Evolutionary conservation across 2,113 vertebrate species (phyloP), one percentile per base, ranked within the genome.

Genomic region (Pangasianodon hypophthalmus): DNA sequence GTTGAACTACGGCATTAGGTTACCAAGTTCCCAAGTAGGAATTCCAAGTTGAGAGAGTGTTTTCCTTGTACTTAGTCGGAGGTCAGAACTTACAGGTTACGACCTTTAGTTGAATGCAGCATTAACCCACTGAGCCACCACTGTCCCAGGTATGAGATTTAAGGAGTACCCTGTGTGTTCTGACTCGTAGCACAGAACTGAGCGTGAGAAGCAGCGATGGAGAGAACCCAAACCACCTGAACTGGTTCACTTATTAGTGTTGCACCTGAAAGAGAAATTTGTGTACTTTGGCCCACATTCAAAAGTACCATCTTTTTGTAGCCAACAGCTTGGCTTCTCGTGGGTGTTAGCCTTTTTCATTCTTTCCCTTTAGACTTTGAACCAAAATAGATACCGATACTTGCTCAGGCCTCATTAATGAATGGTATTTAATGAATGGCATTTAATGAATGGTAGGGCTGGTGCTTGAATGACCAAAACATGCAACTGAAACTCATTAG

Each of bases 231-330:
- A 89, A 89, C 79, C 56, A 56, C 60, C 67, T 77, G 88, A 80
- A 62, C 80, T 19, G 62, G 44, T 60, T 86, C 50, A 24, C 88
- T n/a, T 18, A 50, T 80, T n/a, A 29, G 44, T 44, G 64, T 32
- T 54, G 67, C 54, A 52, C 54, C 44, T 73, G 50, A 48, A 73
- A 83, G 81, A 52, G 21, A 77, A 64, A 82, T 62, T 71, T 8
- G 60, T 81, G 41, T 41, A 75, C 87, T 79, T 73, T 90, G 88
- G 81, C 84, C n/a, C 46, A 69, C 69, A 44, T 87, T 89, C 87
- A 89, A n/a, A 75, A 77, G 71, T 83, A 62, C 71, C 11, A 2
- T 52, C 48, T 84, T 85, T 87, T 87, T 91, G 67, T 89, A 89
- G 85, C 79, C 62, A 50, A 77, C 58, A 86, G 50, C 79, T n/a